Evolutionary conservation across 2,113 vertebrate genomes (phyloP), one percentile per base, ranked within the genome.

Genomic region (Cyprinodon brontotheroides): DNA sequence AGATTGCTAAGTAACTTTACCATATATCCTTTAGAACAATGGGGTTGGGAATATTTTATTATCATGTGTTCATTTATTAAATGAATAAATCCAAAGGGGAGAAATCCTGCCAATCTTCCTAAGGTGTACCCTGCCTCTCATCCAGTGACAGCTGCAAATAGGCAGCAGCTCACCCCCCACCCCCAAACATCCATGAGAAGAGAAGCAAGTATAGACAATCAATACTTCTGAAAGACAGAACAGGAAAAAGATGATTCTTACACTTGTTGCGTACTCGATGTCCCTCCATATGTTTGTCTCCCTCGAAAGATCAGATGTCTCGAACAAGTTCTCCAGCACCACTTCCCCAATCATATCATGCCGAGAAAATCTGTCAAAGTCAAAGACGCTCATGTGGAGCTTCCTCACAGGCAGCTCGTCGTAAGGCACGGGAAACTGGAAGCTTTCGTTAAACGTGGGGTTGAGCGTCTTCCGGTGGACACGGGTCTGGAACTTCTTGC

Each of bases 281-380:
- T 99, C 97, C 94, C 95, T 97, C 98, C 98, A 99, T 75, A 99
- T 94, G 78, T 95, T 92, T 17, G 96, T 96, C 91, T 98, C 98
- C 78, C 97, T 94, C 85, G 97, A 98, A 75, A 98, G 96, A 91
- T 99, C 97, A 14, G 97, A 96, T 47, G 92, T 94, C 93, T 99
- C 97, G 70, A 98, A 97, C 92, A 99, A 91, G 88, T 99, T 99
- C 76, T 99, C 97, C 87, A 99, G 91, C 87, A 96, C 96, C 87
- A 99, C 98, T 91, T 99, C 97, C 12, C 98, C 98, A 79, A 99
- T 99, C 96, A 99, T 98, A 83, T 99, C 98, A 60, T 99, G 98
- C 72, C 98, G 94, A 73, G 98, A 98, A 93, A 99, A 99, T 63
- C 98, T 94, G 93, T 99, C 98, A 93, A 99, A 99, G 93, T 99